Evolutionary conservation across 2,797 vertebrate genomes (phyloP).

Genomic region (Rhinella marina): DNA sequence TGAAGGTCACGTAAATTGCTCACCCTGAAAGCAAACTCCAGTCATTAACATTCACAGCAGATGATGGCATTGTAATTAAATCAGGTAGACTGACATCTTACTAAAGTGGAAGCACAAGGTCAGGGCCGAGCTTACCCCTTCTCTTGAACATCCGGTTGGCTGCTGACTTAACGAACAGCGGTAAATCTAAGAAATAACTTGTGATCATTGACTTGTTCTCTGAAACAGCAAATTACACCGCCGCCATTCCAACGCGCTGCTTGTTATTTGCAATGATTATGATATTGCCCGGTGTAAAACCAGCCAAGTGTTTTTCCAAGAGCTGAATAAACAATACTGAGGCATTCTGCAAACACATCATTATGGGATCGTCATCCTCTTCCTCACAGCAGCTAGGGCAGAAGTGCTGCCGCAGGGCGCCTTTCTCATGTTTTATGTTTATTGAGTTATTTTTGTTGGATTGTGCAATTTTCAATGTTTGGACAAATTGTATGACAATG

Average conservation of each 20-base stretch:
- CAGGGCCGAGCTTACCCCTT: conserved; percentile 26
- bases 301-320: not conserved
- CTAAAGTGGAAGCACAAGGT: conserved; percentile 31
- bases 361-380: conserved; percentile 11
- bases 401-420: not conserved
- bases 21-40: conserved; percentile 32
- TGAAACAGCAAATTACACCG: not conserved
- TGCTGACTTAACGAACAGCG: conserved; percentile 24
- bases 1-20: conserved; percentile 29
- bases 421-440: not conserved
- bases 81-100: conserved; percentile 34
- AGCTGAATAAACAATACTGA: conserved; percentile 29
- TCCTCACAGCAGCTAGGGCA: not conserved
- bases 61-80: conserved; percentile 39
- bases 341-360: conserved; percentile 17
- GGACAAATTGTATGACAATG: not conserved
- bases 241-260: not conserved
- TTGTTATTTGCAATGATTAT: conserved; percentile 29
- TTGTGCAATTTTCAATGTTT: not conserved
- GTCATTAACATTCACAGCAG: conserved; percentile 48
- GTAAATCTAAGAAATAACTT: conserved; percentile 27
- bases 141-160: conserved; percentile 1
- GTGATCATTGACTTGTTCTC: conserved; percentile 27
- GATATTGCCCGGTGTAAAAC: not conserved
- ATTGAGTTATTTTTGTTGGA: not conserved